Evolutionary conservation across 2,797 vertebrate species (phyloP).

Genomic region (Enteromius afrohamiltoni): DNA sequence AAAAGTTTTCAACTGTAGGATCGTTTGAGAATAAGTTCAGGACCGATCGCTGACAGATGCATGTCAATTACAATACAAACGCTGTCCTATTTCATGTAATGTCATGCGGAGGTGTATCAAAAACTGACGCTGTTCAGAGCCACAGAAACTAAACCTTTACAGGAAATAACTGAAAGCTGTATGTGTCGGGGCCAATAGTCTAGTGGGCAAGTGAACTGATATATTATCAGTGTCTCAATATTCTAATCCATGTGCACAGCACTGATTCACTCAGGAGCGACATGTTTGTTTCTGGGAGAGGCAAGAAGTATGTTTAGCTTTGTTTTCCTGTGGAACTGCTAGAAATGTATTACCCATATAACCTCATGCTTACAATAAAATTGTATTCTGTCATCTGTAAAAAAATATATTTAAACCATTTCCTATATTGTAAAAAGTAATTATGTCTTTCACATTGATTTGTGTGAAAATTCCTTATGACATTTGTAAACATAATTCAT

Average conservation of each 20-base stretch:
- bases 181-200: no score
- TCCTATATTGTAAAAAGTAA: neutral
- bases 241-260: no score
- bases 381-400: no score
- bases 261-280: no score
- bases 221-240: no score
- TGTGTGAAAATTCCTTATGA: neutral
- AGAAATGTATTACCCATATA: no score
- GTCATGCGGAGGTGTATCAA: neutral
- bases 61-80: neutral
- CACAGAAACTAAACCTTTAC: neutral
- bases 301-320: no score
- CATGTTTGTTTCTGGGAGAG: no score
- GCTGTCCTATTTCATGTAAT: neutral
- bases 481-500: neutral
- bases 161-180: neutral
- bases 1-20: constrained; percentile 37
- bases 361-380: no score
- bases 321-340: no score
- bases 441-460: no score
- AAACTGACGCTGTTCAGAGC: neutral
- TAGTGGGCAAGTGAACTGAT: no score
- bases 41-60: neutral
- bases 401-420: neutral
- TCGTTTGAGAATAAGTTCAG: constrained; percentile 19